Conservation (phyloP, 2,888 invertebrate species). For the Terebella lapidaria region DNA sequence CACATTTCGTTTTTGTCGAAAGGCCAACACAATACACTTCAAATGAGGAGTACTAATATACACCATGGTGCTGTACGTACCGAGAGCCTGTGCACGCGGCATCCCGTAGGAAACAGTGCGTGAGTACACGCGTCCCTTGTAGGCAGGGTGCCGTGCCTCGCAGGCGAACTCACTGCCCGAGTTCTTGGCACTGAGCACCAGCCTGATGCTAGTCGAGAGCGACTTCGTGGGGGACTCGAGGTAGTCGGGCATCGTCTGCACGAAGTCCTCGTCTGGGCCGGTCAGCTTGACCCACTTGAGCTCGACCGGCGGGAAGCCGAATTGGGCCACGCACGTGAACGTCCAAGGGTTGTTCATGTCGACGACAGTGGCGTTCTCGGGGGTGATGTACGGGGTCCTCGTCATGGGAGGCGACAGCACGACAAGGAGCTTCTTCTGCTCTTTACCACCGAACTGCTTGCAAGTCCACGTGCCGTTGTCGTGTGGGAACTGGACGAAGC, state of each 20-base stretch:
- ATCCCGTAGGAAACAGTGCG: background rate
- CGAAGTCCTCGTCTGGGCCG: background rate
- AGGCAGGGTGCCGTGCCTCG: background rate
- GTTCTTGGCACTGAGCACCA: background rate
- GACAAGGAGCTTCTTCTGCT: background rate
- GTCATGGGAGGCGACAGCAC: background rate
- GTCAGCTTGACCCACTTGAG: conserved; percentile 6
- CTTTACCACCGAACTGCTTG: background rate
- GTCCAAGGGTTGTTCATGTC: conserved; percentile 3
- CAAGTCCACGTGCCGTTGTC: conserved; percentile 3
- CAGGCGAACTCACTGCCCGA: background rate
- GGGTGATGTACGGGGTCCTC: background rate
- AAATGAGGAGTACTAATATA: too few species aligned
- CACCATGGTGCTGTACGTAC: too few species aligned
- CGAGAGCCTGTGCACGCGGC: background rate
- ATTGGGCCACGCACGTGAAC: conserved; percentile 10
- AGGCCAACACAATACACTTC: too few species aligned
- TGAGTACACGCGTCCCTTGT: background rate
- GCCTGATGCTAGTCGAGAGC: background rate
- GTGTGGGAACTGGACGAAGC: background rate
- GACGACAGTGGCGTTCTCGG: background rate
- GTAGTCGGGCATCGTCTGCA: background rate
- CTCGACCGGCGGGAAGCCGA: conserved; percentile 6
- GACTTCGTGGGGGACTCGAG: background rate
- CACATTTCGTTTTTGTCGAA: too few species aligned